Conservation (phyloP, 2,888 invertebrate genomes). For the Subacronicta megacephala region DNA sequence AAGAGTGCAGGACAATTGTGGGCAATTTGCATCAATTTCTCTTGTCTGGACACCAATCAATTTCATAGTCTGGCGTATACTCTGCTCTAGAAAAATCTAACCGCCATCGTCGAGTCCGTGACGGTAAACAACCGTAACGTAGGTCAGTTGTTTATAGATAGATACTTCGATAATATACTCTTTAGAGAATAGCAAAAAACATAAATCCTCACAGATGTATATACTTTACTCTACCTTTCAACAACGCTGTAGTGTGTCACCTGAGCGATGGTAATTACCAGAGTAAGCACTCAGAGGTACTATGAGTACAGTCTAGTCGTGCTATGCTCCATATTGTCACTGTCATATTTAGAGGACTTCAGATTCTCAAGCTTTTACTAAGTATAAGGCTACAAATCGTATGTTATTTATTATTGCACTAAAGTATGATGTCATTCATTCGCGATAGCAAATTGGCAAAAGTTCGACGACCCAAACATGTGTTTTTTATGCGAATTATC, state of each 20-base stretch:
- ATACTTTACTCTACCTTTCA: no score
- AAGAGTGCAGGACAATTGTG: slow-evolving; percentile 50
- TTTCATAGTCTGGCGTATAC: slow-evolving; percentile 40
- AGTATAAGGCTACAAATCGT: no score
- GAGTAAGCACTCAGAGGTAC: no score
- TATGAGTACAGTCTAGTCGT: no score
- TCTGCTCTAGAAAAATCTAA: slow-evolving; percentile 33
- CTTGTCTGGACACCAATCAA: slow-evolving; percentile 51
- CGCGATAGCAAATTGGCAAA: not conserved
- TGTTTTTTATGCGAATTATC: not conserved
- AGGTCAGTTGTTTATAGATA: slow-evolving; percentile 12
- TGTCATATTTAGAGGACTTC: no score
- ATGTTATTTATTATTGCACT: not conserved
- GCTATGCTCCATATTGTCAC: no score
- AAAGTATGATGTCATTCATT: not conserved
- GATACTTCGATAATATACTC: not conserved
- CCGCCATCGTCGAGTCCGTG: slow-evolving; percentile 5
- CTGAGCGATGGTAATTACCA: no score
- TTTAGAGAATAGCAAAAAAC: no score
- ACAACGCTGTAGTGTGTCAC: no score
- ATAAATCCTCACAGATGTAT: no score
- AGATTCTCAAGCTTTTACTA: no score
- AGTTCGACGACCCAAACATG: not conserved
- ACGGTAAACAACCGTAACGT: slow-evolving; percentile 3
- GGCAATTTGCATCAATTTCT: slow-evolving; percentile 55